phyloP scores from a whole-genome alignment of 2,888 invertebrate species.

The Pristionchus arcanus region DNA sequence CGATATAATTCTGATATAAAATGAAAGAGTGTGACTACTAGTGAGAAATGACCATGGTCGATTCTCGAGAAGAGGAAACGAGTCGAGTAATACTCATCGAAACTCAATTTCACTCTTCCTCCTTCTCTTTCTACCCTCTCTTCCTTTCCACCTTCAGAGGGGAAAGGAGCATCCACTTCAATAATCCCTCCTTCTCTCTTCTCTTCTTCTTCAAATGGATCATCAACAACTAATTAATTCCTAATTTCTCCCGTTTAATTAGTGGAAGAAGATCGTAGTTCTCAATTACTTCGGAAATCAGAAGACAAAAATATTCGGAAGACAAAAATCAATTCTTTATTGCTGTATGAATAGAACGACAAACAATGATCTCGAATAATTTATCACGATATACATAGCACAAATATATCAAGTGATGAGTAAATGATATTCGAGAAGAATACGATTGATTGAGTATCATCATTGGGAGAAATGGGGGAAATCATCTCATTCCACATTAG shows the following conservation, averaged over 20 bases:
- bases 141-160: constrained; percentile 32
- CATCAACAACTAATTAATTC: constrained; percentile 39
- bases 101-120: constrained; percentile 45
- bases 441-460: not conserved
- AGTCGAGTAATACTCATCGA: constrained; percentile 40
- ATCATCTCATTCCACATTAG: not conserved
- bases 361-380: not conserved
- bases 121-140: not conserved
- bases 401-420: not conserved
- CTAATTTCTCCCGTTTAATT: too few species aligned
- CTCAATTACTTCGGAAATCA: too few species aligned
- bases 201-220: not conserved
- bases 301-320: too few species aligned
- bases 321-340: not conserved
- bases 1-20: not conserved
- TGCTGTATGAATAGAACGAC: not conserved
- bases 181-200: constrained; percentile 20
- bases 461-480: not conserved
- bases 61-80: constrained; percentile 31
- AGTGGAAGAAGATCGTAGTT: too few species aligned
- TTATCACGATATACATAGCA: not conserved
- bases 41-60: not conserved
- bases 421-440: not conserved
- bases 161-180: constrained; percentile 33
- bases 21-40: not conserved